Conservation (phyloP, 2,888 invertebrate species). For the Scaptodrosophila latifasciaeformis region DNA sequence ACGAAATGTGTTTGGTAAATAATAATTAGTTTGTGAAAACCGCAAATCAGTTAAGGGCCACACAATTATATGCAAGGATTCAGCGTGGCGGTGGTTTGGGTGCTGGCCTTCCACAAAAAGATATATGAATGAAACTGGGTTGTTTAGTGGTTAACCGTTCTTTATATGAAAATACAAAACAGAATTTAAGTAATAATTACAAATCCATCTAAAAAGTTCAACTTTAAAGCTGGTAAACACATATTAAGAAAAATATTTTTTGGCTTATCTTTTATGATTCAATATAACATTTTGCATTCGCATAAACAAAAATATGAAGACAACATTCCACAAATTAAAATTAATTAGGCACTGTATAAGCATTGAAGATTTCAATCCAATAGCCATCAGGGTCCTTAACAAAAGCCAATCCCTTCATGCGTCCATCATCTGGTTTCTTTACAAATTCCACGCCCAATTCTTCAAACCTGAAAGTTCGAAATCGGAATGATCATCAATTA, state of each 20-base stretch:
- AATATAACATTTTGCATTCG: not conserved
- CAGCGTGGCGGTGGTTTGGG: too few relatives aligned
- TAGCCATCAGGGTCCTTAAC: slow-evolving; percentile 97
- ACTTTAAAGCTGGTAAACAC: not conserved
- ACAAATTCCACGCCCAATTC: slow-evolving; percentile 90
- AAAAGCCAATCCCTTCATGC: slow-evolving; percentile 95
- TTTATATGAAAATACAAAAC: not conserved
- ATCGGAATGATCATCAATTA: too few relatives aligned
- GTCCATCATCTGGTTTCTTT: slow-evolving; percentile 92
- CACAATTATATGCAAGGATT: slow-evolving; percentile 52
- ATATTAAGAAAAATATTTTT: not conserved
- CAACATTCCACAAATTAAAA: not conserved
- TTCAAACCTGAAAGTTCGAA: slow-evolving; percentile 82
- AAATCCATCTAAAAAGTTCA: not conserved
- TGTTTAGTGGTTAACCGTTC: not conserved
- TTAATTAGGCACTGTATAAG: slow-evolving; percentile 63
- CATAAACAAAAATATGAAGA: not conserved
- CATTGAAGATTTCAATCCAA: slow-evolving; percentile 93
- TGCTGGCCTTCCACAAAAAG: too few relatives aligned
- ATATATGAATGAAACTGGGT: slow-evolving; percentile 36
- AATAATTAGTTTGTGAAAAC: slow-evolving; percentile 55
- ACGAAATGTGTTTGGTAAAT: slow-evolving; percentile 50
- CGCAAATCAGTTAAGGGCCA: slow-evolving; percentile 55
- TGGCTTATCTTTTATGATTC: too few relatives aligned
- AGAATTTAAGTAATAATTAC: too few relatives aligned